These are phyloP conservation scores for Opisthocomus hoazin DNA, from an alignment of 2,113 vertebrate genomes.

Conservation along the genomic window DNA sequence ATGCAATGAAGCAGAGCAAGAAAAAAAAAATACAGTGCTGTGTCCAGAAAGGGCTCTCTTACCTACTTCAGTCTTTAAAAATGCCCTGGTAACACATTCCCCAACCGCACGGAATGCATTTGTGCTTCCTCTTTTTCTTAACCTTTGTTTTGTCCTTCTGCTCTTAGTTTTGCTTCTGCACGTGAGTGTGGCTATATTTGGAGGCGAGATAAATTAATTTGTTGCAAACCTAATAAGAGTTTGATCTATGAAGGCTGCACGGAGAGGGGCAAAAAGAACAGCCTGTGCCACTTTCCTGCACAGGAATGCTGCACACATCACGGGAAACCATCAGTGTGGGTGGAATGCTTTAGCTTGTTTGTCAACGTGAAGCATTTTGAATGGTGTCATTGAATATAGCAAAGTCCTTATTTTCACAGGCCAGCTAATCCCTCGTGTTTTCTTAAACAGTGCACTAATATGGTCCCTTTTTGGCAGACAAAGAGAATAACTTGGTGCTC, in stretches of 20 bases:
- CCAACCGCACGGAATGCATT: neutral
- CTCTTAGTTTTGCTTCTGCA: neutral
- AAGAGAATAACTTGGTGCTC: neutral
- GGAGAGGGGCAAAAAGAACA: constrained; percentile 18
- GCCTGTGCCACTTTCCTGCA: constrained; percentile 30
- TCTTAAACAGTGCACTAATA: constrained; percentile 21
- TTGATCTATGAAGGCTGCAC: neutral
- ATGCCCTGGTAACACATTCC: neutral
- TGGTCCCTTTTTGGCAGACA: neutral
- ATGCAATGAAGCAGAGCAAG: neutral
- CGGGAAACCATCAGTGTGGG: neutral
- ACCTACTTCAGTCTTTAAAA: neutral
- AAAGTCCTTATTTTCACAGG: constrained; percentile 31
- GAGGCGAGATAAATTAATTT: neutral
- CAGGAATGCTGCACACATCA: constrained; percentile 19
- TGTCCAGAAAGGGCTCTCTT: neutral
- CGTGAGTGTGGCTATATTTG: neutral
- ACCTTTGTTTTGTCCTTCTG: constrained; percentile 29
- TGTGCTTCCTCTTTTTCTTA: neutral
- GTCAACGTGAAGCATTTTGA: constrained; percentile 17
- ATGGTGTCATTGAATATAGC: constrained; percentile 10
- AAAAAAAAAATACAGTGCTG: neutral
- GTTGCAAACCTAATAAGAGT: neutral
- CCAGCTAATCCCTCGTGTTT: constrained; percentile 6
- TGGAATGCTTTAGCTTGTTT: constrained; percentile 49